Base-by-base conservation (phyloP, 53 echinoderm and acorn worm species). In the Holothuria scabra region DNA sequence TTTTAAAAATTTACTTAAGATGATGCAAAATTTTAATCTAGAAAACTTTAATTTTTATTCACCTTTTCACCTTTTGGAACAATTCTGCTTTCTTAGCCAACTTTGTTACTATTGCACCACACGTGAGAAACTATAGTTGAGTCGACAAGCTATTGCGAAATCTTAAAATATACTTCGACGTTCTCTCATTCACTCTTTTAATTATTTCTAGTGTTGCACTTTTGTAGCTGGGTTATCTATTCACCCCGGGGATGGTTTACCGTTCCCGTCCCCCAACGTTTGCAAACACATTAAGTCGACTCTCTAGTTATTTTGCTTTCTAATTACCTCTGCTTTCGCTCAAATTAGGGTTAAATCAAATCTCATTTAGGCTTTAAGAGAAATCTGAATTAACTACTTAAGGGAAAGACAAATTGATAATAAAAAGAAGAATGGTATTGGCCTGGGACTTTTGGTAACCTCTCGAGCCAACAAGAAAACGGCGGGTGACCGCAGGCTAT, bases 301-400 rank as follows among this genome's bases (percentile, higher is more conserved):
- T 41, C 65, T 64, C 62, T 81, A 38, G 37, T 64, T 81, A 49
- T 81, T 81, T 81, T 81, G 41, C 65, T 81, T 81, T 81, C 82
- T 81, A 81, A 81, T 81, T 81, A 81, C 63, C 44, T 61, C 82
- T 61, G 25, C 62, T 46, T 62, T 64, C 64, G 22, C n/a, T 35
- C 82, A 81, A 81, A 81, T 81, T 81, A 81, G 62, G 62, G 82
- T 64, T 63, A 46, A 81, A 81, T 81, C 63, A 81, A 64, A 81
- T 64, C 65, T 64, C 82, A 81, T 81, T 81, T 81, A 81, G 65
- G 65, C 65, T 41, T 60, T 34, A 81, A 81, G 82, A 81, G 82
- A 64, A 61, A 64, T 20, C 24, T 64, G 82, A 81, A 81, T 81
- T 81, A 81, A 63, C 82, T 64, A 81, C 82, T 81, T 81, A 81